Percentiles rank a stretch among this genome's conserved stretches.
These are phyloP conservation scores for Heloderma charlesbogerti DNA, from an alignment of 2,113 vertebrate genomes.

Conservation along the genomic window DNA sequence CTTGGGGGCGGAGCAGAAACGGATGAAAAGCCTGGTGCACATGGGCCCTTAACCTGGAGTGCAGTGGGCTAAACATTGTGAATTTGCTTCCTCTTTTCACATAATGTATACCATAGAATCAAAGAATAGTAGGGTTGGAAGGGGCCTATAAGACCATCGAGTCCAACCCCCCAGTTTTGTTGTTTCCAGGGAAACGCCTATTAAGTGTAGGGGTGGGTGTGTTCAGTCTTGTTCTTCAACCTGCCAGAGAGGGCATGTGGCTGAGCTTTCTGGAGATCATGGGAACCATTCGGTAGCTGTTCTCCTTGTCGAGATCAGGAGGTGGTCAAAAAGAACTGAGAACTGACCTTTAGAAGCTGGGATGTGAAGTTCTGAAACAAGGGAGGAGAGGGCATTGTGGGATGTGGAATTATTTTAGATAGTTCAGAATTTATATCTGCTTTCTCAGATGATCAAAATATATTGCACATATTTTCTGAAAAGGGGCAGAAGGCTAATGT, in stretches of 20 bases:
- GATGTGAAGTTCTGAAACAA: not conserved
- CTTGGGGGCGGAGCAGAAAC: too few relatives aligned
- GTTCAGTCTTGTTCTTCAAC: not conserved
- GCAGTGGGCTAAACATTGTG: not conserved
- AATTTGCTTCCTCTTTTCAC: not conserved
- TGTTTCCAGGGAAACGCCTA: not conserved
- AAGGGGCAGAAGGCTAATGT: not conserved
- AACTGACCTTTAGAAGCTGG: not conserved
- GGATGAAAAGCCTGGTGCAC: too few relatives aligned
- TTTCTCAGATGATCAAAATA: conserved; percentile 12
- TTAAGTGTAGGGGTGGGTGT: too few relatives aligned
- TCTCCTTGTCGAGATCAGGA: not conserved
- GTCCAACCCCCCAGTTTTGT: too few relatives aligned
- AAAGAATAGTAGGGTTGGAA: too few relatives aligned
- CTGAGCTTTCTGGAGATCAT: not conserved
- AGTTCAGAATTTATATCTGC: not conserved
- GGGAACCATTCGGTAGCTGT: not conserved
- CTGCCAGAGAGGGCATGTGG: not conserved
- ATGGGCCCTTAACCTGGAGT: not conserved
- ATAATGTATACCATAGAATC: not conserved
- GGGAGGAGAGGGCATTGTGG: not conserved
- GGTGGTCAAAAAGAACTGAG: not conserved
- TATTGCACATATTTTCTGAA: not conserved
- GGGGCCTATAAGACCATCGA: too few relatives aligned
- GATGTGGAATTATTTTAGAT: not conserved